A percentile compares a stretch with the other conserved stretches of the same genome.
Evolutionary conservation across 2,888 invertebrate species (phyloP).

Genomic region (Ichneumoninae sp.): DNA sequence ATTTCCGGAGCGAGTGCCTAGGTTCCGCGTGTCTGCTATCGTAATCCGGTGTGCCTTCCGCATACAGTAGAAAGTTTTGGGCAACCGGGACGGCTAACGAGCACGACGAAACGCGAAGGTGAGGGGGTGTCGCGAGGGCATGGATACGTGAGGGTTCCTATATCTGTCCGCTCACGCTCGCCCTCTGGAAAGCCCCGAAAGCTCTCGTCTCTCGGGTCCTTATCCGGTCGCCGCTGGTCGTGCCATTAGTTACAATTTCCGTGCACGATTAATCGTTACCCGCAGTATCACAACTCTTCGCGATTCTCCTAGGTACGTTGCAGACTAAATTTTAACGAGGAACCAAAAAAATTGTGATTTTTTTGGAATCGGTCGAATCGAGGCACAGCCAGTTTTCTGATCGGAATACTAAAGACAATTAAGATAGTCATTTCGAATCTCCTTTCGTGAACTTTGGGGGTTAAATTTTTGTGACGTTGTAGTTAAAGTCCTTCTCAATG

Average conservation of each 20-base stretch:
- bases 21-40: constrained; percentile 10
- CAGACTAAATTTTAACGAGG: constrained; percentile 10
- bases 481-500: no score
- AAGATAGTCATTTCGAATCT: no score
- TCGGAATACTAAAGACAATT: no score
- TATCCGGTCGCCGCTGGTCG: background rate
- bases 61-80: constrained; percentile 27
- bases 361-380: no score
- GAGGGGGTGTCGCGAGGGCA: background rate
- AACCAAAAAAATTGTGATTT: background rate
- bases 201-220: constrained; percentile 47
- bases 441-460: no score
- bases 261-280: constrained; percentile 29
- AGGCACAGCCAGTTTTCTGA: no score
- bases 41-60: background rate
- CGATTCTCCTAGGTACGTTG: constrained; percentile 13
- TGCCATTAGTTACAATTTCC: constrained; percentile 53
- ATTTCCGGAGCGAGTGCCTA: constrained; percentile 33
- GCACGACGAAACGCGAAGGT: constrained; percentile 6
- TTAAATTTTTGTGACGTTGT: no score
- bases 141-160: constrained; percentile 15
- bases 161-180: constrained; percentile 20
- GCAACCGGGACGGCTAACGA: constrained; percentile 44
- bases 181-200: constrained; percentile 8
- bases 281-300: constrained; percentile 9